Base-by-base conservation (phyloP, 2,113 vertebrate genomes). In the Aramus guarauna region DNA sequence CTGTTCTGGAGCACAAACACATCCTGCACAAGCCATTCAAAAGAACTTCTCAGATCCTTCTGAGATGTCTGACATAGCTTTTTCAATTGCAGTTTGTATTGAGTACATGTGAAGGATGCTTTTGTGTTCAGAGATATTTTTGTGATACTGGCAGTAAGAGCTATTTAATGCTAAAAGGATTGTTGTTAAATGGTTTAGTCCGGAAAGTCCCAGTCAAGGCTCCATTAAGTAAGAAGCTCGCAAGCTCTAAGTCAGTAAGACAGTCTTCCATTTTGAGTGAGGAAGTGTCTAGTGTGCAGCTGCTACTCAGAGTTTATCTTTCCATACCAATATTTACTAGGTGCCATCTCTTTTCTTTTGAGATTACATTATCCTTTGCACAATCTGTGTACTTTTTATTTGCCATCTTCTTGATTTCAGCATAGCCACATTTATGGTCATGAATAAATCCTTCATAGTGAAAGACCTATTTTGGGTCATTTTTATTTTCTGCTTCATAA, bases 401-500 rank as follows among this genome's bases (percentile, higher is more conserved):
- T 96, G 69, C 41, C 48, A 27, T 26, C 45, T 63, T 89, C 45
- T 87, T 64, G 76, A 64, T 95, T 90, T 90, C 92, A 63, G 32
- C 16, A 20, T 16, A 27, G 63, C 47, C 45, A 43, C 69, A 47
- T 36, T 79, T 83, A 39, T 12, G 50, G 69, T 62, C 4, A 14
- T 23, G 9, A 68, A 18, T 88, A 92, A 90, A 95, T 83, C 16
- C 11, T 58, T 92, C 86, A 53, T 41, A 62, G 84, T 30, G 37
- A 73, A 82, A 53, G 14, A 73, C 36, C 48, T 81, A 6, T 66
- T 92, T 79, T 30, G 66, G 23, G 32, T 80, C 5, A 79, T 88
- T 96, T 95, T 91, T 88, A 50, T 91, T 95, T 94, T 90, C 77
- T 92, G 84, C n/a, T 91, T 88, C 32, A 55, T 50, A 91, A 94